These are phyloP conservation scores for Notarius lentiginosus DNA, from an alignment of 2,113 vertebrate genomes.

Conservation along the genomic window DNA sequence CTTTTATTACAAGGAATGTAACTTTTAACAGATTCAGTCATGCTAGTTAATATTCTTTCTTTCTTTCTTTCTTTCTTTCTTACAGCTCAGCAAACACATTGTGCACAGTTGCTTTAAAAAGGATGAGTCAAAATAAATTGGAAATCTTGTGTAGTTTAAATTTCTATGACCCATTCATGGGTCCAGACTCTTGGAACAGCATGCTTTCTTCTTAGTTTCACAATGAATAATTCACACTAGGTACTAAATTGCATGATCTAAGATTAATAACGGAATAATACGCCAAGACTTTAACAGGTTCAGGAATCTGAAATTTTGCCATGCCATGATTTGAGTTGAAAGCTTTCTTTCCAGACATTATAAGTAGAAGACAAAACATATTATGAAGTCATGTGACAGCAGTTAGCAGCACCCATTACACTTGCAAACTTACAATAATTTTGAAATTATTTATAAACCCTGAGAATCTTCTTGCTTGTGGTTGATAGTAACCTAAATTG, in stretches of 20 bases:
- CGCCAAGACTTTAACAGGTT: neutral
- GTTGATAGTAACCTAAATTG: neutral
- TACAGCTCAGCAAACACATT: slow-evolving; percentile 34
- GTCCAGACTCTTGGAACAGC: neutral
- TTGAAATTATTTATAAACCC: neutral
- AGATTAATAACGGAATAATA: neutral
- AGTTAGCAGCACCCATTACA: neutral
- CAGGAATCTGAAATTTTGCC: neutral
- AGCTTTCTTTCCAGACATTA: neutral
- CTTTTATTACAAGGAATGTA: slow-evolving; percentile 62
- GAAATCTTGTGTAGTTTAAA: neutral
- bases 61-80: neutral
- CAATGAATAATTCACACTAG: neutral
- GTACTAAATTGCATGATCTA: neutral
- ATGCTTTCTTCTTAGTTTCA: neutral
- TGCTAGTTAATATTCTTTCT: slow-evolving; percentile 53
- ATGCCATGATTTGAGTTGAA: neutral
- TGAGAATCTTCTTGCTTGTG: neutral
- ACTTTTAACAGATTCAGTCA: slow-evolving; percentile 65
- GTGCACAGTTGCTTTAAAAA: slow-evolving; percentile 46
- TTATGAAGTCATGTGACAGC: neutral
- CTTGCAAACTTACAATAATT: neutral
- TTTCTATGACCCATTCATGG: neutral
- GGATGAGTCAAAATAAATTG: slow-evolving; percentile 43
- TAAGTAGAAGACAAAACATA: neutral